Percentiles rank a stretch among this genome's conserved stretches.
phyloP scores from a whole-genome alignment of 2,888 invertebrate genomes.

The Clepsis dumicolana region DNA sequence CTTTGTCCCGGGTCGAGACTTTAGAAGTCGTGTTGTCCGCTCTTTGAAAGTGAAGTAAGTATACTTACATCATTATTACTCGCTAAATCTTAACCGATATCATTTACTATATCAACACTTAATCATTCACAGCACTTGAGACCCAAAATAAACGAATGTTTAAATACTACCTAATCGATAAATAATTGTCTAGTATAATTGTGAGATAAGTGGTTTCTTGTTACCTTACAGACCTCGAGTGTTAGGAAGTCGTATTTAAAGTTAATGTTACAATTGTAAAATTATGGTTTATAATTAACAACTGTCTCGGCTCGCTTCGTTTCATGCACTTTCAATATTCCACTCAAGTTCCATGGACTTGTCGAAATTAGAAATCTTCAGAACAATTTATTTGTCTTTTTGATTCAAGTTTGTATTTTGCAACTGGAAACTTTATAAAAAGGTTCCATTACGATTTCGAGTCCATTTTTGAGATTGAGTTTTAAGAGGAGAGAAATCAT shows the following conservation, averaged over 20 bases:
- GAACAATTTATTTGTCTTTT: slow-evolving; percentile 26
- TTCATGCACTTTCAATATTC: background rate
- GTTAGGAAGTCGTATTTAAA: slow-evolving; percentile 8
- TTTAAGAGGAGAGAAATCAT: background rate
- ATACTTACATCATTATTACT: background rate
- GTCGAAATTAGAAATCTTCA: slow-evolving; percentile 22
- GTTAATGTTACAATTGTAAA: slow-evolving; percentile 11
- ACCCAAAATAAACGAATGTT: background rate
- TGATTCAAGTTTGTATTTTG: slow-evolving; percentile 20
- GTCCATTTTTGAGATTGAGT: slow-evolving; percentile 11
- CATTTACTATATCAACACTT: background rate
- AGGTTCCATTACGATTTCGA: slow-evolving; percentile 16
- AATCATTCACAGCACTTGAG: background rate
- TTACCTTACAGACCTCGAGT: slow-evolving; percentile 6
- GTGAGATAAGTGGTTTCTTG: slow-evolving; percentile 9
- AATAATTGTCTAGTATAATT: background rate
- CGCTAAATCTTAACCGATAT: background rate
- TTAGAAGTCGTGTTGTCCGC: background rate
- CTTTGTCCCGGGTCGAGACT: background rate
- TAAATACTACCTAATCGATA: background rate
- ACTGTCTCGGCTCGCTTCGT: slow-evolving; percentile 1
- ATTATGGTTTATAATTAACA: slow-evolving; percentile 2
- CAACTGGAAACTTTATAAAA: slow-evolving; percentile 20
- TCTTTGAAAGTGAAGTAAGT: background rate
- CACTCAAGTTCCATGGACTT: slow-evolving; percentile 13